Evolutionary conservation across 2,797 vertebrate species (phyloP).

Genomic region (Petrocephalus sullivani): DNA sequence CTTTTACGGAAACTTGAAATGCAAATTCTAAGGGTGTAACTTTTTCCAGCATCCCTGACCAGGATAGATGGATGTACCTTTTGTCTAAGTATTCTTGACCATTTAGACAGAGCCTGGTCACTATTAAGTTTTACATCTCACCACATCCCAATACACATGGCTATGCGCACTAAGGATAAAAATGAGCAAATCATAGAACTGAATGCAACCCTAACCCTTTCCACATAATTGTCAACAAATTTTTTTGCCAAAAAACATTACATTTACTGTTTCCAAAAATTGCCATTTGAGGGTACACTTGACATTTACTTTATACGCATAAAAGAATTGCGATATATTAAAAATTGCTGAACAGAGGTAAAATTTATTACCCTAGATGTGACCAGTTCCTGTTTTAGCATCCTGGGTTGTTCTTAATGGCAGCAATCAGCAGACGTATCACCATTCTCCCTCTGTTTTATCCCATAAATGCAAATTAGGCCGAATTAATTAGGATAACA

Average conservation of each 20-base stretch:
- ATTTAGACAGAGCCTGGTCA: not conserved
- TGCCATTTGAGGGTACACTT: not conserved
- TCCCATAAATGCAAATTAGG: constrained; percentile 28
- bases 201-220: not conserved
- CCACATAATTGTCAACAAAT: not conserved
- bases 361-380: not conserved
- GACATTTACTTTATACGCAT: not conserved
- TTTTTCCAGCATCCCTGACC: not conserved
- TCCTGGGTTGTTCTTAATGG: not conserved
- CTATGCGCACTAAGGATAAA: not conserved
- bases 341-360: not conserved
- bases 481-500: constrained; percentile 28
- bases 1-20: not conserved
- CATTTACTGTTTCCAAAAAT: not conserved
- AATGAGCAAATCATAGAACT: not conserved
- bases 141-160: not conserved
- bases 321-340: not conserved
- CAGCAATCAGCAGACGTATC: not conserved
- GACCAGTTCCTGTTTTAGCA: not conserved
- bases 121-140: not conserved
- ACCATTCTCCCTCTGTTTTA: constrained; percentile 15
- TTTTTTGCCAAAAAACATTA: not conserved
- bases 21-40: not conserved
- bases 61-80: not conserved
- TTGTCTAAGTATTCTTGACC: not conserved